Evolutionary conservation across 1,140 invertebrate genomes (phyloP), one percentile per base, ranked within the genome.

Genomic region (Danaus plexippus): DNA sequence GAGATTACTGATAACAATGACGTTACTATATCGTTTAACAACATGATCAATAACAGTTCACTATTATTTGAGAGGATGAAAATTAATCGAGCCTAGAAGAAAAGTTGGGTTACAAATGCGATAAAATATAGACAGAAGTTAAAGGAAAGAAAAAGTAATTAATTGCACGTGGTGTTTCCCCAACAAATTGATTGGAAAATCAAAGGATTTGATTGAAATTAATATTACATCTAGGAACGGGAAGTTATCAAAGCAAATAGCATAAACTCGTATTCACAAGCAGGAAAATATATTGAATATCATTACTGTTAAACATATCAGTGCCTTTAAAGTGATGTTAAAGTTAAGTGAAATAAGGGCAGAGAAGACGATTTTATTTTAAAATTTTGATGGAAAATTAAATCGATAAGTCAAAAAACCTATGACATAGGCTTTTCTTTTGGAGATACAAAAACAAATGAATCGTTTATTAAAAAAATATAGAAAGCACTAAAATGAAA

Each of bases 231-330:
- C 47, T 45, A 22, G 15, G n/a, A 49, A 49, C 9, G 9, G 32
- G 6, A 49, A 49, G 6, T 22, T 49, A 49, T n/a, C 47, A 9
- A 49, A 49, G n/a, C 18, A 49, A 49, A 22, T 49, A 10, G 47
- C 15, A 22, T 9, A 22, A n/a, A 12, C 47, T 9, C 47, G 47
- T 15, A 47, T 9, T 9, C 10, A 22, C 7, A 22, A 49, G 18
- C 12, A 49, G 2, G 0, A 49, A 49, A 49, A 22, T n/a, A 48
- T 48, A 13, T 18, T 11, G 9, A 18, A 49, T 49, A 49, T 49
- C 10, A 22, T 18, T 9, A 18, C 7, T 11, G 2, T 49, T 10
- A 22, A 49, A 22, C 13, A 32, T 49, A 18, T 8, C 11, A 49
- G 32, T 15, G 47, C 15, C 13, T 49, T 22, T 49, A 49, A 32